phyloP scores from a whole-genome alignment of 2,888 invertebrate genomes.

The Magallana nippona region DNA sequence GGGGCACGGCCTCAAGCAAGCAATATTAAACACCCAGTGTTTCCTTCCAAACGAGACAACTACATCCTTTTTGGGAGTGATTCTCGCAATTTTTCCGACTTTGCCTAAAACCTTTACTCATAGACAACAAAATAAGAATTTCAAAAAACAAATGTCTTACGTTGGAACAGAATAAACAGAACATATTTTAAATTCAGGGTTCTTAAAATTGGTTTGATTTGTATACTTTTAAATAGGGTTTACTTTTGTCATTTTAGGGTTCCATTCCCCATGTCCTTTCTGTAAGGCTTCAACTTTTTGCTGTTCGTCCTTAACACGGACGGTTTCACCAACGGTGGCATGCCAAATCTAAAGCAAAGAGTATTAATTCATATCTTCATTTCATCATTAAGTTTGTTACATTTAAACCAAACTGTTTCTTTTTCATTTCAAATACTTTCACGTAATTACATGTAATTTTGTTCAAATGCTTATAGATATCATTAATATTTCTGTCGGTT shows the following conservation, averaged over 20 bases:
- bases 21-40: slow-evolving; percentile 91
- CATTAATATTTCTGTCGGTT: too few relatives aligned
- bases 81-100: slow-evolving; percentile 88
- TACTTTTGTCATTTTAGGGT: slow-evolving; percentile 89
- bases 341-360: slow-evolving; percentile 79
- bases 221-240: slow-evolving; percentile 59
- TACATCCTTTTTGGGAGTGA: slow-evolving; percentile 90
- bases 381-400: too few relatives aligned
- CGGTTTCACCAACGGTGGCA: slow-evolving; percentile 88
- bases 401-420: too few relatives aligned
- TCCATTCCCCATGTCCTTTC: slow-evolving; percentile 92
- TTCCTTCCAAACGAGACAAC: slow-evolving; percentile 88
- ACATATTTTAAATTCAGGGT: too few relatives aligned
- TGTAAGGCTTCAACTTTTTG: slow-evolving; percentile 87
- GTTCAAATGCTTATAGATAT: background rate
- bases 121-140: background rate
- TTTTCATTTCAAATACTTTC: too few relatives aligned
- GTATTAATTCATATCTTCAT: background rate
- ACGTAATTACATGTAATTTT: background rate
- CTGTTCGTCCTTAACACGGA: slow-evolving; percentile 86
- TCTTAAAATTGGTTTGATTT: too few relatives aligned
- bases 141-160: background rate
- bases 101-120: slow-evolving; percentile 85
- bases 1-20: slow-evolving; percentile 83
- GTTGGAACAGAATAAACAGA: background rate